Base-by-base conservation (phyloP, 2,797 vertebrate species). In the Scarus forsteni region DNA sequence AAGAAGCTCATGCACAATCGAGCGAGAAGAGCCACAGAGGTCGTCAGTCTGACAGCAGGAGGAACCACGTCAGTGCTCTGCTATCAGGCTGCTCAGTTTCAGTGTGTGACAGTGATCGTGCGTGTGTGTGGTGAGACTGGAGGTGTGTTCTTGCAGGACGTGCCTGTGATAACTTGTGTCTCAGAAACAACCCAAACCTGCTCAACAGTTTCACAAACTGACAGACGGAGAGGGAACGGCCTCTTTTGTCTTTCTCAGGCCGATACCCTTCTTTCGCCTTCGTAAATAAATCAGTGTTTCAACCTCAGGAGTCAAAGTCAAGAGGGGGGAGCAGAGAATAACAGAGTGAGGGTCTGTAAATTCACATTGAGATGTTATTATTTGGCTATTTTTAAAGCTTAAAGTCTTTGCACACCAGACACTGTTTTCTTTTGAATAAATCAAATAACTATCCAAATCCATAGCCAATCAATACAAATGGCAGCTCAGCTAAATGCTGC, bases 181-280 rank as follows among this genome's bases (percentile, higher is more conserved):
- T 12, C 36, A 50, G 8, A 77, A 92, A 90, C 90, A 88, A 84
- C 76, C 85, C 86, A 86, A 87, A 92, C 92, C 89, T 84, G 92
- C 80, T 90, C 3, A 49, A 49, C 80, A 77, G 88, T 89, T 84
- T 89, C 87, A 83, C 56, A 59, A 48, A 50, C 46, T 55, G 14
- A 55, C 18, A 70, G 43, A 43, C 69, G 38, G 35, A 2, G 2
- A 81, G 70, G 79, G 85, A 61, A 63, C 16, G 85, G 75, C 69
- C 54, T 44, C 61, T 18, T 19, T 84, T 77, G 67, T 81, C 3
- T 51, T 10, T 9, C 8, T 9, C 50, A 52, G 39, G 14, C 0
- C 6, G 35, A 78, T 54, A 67, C 77, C 50, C 14, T 11, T 27
- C 3, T 51, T 34, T 50, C 16, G 12, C 3, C 7, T 7, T 6